Conservation (phyloP, 2,888 invertebrate species). For the Anarsia innoxiella region DNA sequence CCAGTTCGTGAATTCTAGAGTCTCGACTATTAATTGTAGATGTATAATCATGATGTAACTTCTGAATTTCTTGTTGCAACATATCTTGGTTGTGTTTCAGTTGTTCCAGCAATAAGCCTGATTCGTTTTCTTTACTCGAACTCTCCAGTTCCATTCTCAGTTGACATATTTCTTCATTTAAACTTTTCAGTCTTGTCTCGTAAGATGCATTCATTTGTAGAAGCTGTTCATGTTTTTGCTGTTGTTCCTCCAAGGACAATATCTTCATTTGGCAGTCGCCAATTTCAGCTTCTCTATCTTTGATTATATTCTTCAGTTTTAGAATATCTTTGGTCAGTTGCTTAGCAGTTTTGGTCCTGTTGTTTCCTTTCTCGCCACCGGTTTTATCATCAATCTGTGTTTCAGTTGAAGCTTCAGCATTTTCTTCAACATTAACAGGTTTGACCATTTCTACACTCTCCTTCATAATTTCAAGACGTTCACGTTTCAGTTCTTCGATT, state of each 20-base stretch:
- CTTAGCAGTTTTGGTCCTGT: conserved; percentile 59
- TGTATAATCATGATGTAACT: conserved; percentile 51
- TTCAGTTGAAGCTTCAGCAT: conserved; percentile 40
- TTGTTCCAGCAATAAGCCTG: conserved; percentile 38
- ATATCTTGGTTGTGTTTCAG: conserved; percentile 41
- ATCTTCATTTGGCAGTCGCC: conserved; percentile 71
- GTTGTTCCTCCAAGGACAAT: conserved; percentile 64
- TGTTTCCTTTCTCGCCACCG: conserved; percentile 46
- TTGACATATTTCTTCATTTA: conserved; percentile 55
- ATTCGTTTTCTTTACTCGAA: conserved; percentile 36
- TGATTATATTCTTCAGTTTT: conserved; percentile 64
- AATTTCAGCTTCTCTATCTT: conserved; percentile 70
- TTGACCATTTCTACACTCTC: conserved; percentile 55
- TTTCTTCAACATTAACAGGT: conserved; percentile 43
- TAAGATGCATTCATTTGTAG: conserved; percentile 42
- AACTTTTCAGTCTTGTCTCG: conserved; percentile 55
- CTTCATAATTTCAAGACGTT: conserved; percentile 57
- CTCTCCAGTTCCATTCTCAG: conserved; percentile 53
- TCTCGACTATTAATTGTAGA: conserved; percentile 54
- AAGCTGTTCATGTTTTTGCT: conserved; percentile 58
- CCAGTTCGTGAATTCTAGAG: conserved; percentile 62
- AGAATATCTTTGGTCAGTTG: conserved; percentile 70
- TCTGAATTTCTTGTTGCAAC: conserved; percentile 49
- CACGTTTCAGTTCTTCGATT: conserved; percentile 59
- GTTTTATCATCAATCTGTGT: conserved; percentile 53